A percentile compares a stretch with the other conserved stretches of the same genome.
Evolutionary conservation across 2,888 invertebrate species (phyloP).

Genomic region (Smittia sp.): DNA sequence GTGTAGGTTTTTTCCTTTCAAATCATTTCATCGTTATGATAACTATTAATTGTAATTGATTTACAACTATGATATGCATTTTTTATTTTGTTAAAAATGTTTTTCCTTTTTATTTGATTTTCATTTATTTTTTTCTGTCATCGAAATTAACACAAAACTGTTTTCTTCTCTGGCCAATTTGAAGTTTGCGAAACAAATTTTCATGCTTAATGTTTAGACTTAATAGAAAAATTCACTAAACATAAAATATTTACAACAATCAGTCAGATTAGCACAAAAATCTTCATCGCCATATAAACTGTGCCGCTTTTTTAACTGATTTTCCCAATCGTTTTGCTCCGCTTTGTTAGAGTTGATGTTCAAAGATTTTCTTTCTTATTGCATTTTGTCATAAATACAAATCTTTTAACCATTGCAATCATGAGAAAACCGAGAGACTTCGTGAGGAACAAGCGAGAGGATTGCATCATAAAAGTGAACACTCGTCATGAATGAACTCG

Average conservation of each 20-base stretch:
- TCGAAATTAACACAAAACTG: not conserved
- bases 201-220: slow-evolving; percentile 1
- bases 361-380: not conserved
- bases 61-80: slow-evolving; percentile 94
- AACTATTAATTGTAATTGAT: slow-evolving; percentile 48
- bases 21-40: slow-evolving; percentile 29
- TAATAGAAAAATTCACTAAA: slow-evolving; percentile 9
- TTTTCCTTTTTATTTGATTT: slow-evolving; percentile 11
- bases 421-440: not conserved
- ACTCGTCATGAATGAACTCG: too few species aligned
- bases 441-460: too few species aligned
- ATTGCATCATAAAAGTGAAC: too few species aligned
- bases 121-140: not conserved
- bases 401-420: not conserved
- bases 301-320: not conserved
- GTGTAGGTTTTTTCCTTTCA: slow-evolving; percentile 55
- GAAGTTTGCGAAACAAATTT: not conserved
- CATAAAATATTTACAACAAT: slow-evolving; percentile 8
- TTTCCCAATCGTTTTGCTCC: not conserved
- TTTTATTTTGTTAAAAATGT: slow-evolving; percentile 61
- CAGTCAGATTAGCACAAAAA: not conserved
- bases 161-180: slow-evolving; percentile 1
- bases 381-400: not conserved
- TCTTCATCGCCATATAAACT: not conserved
- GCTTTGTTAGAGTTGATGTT: not conserved